These are phyloP conservation scores for Cheilosia urbana DNA, from an alignment of 2,888 invertebrate genomes.

Conservation along the genomic window DNA sequence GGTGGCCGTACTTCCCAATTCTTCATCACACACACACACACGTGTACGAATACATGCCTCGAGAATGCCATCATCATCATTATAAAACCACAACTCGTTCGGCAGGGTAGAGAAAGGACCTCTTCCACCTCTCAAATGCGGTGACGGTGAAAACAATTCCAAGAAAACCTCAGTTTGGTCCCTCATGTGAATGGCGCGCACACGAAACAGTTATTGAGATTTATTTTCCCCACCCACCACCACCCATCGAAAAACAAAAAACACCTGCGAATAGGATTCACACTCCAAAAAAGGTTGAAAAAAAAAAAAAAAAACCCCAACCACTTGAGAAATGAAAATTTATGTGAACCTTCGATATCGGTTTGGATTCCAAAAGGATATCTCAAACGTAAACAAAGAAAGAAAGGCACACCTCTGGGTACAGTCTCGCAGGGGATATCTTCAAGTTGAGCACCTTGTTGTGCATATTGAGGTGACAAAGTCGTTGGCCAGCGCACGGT, in stretches of 20 bases:
- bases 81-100: constrained; percentile 75
- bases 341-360: constrained; percentile 65
- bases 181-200: constrained; percentile 27
- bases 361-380: constrained; percentile 68
- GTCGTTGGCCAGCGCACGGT: constrained; percentile 21
- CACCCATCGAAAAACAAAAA: constrained; percentile 23
- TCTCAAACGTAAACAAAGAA: constrained; percentile 63
- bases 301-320: not conserved
- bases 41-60: constrained; percentile 46
- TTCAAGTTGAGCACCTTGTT: constrained; percentile 56
- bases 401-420: not conserved
- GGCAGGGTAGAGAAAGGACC: constrained; percentile 57
- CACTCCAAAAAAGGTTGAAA: not conserved
- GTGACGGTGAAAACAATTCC: constrained; percentile 61
- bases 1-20: constrained; percentile 67
- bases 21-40: constrained; percentile 27
- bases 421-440: constrained; percentile 45
- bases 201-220: constrained; percentile 72
- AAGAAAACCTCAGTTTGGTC: constrained; percentile 61
- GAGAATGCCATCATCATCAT: constrained; percentile 73
- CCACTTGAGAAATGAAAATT: constrained; percentile 68
- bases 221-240: constrained; percentile 50
- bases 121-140: constrained; percentile 43
- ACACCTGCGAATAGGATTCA: constrained; percentile 1
- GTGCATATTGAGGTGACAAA: constrained; percentile 35